Evolutionary conservation across 2,888 invertebrate species (phyloP).

Genomic region (Sepioteuthis lessoniana): DNA sequence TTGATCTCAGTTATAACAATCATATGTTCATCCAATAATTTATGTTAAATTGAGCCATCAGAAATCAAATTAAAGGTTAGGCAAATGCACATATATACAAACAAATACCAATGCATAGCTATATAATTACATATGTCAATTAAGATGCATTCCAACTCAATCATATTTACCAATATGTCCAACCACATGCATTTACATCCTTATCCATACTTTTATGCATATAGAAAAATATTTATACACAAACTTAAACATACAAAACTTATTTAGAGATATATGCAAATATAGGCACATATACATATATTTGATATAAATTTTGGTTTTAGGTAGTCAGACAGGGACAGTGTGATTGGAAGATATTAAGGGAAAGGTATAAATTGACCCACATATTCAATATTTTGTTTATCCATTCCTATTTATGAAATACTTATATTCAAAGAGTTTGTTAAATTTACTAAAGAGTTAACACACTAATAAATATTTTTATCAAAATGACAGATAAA

Average conservation of each 20-base stretch:
- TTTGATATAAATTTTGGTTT: too few relatives aligned
- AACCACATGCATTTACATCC: too few relatives aligned
- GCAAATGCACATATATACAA: neutral
- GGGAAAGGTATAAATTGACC: too few relatives aligned
- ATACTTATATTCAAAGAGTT: too few relatives aligned
- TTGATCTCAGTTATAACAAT: neutral
- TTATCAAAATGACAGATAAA: too few relatives aligned
- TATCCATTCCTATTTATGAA: too few relatives aligned
- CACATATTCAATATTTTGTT: too few relatives aligned
- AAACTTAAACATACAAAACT: neutral
- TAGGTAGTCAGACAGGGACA: too few relatives aligned
- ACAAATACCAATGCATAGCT: neutral
- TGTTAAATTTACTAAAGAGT: too few relatives aligned
- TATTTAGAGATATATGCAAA: neutral
- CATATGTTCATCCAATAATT: neutral
- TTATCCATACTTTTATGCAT: neutral
- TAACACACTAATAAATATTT: too few relatives aligned
- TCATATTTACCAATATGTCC: neutral
- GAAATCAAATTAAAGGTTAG: constrained; percentile 6
- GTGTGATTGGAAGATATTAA: too few relatives aligned
- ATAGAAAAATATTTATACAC: neutral
- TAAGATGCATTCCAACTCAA: neutral
- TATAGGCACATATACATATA: neutral
- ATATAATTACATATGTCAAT: neutral
- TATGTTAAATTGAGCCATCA: constrained; percentile 5